Conservation (phyloP, 2,888 invertebrate species). For the Cheilosia scutellata region DNA sequence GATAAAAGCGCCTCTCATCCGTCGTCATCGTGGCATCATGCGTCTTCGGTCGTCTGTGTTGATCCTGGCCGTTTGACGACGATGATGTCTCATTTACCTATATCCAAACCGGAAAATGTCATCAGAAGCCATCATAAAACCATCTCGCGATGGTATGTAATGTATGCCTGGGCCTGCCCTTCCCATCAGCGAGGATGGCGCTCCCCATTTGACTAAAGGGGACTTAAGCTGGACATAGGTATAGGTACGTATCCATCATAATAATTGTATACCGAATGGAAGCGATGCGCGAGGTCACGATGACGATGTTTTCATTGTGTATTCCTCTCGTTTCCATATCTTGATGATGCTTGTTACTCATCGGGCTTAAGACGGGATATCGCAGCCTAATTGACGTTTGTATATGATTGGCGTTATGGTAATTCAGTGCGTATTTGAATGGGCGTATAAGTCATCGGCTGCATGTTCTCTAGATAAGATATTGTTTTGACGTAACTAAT, state of each 20-base stretch:
- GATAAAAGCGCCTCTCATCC: constrained; percentile 63
- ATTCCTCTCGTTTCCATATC: constrained; percentile 74
- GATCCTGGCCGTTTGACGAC: constrained; percentile 35
- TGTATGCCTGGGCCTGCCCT: neutral
- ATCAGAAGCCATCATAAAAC: constrained; percentile 74
- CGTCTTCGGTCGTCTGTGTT: constrained; percentile 10
- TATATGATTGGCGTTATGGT: constrained; percentile 82
- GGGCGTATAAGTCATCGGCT: constrained; percentile 48
- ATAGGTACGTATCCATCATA: constrained; percentile 51
- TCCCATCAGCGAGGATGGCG: constrained; percentile 17
- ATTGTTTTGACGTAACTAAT: constrained; percentile 72
- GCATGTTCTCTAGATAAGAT: constrained; percentile 30
- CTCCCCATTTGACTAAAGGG: constrained; percentile 59
- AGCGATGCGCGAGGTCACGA: constrained; percentile 67
- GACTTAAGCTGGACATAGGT: constrained; percentile 36
- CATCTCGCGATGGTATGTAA: constrained; percentile 58
- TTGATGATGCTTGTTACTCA: constrained; percentile 74
- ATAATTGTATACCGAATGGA: constrained; percentile 51
- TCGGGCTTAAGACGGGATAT: constrained; percentile 65
- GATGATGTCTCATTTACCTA: constrained; percentile 76
- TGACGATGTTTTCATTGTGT: constrained; percentile 63
- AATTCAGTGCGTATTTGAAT: constrained; percentile 74
- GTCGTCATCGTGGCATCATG: constrained; percentile 37
- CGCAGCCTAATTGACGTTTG: constrained; percentile 82
- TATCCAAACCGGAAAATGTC: constrained; percentile 76